Evolutionary conservation across 92 coral and sea anemone genomes (phyloP).

Genomic region (Palythoa grandis): DNA sequence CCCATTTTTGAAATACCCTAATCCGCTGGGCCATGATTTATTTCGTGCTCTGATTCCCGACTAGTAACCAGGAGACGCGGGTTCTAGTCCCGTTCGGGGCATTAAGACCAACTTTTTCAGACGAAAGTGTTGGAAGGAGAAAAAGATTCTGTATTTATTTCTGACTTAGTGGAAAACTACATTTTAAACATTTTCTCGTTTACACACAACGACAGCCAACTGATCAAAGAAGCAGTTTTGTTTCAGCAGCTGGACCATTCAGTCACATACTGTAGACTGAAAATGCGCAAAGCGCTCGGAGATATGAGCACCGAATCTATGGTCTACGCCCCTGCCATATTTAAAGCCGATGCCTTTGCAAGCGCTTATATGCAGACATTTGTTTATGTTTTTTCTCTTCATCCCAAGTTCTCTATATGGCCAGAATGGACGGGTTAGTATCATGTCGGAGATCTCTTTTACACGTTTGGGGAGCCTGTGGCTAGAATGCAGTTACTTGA

Average conservation of each 20-base stretch:
- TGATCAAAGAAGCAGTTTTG: slow-evolving; percentile 46
- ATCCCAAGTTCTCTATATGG: slow-evolving; percentile 28
- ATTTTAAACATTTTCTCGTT: background rate
- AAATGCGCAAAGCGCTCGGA: slow-evolving; percentile 40
- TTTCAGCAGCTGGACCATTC: slow-evolving; percentile 55
- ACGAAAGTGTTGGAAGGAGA: too few relatives aligned
- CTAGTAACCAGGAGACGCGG: too few relatives aligned
- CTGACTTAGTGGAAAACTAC: slow-evolving; percentile 42
- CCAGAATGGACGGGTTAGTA: slow-evolving; percentile 45
- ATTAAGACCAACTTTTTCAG: too few relatives aligned
- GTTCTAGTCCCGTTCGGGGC: too few relatives aligned
- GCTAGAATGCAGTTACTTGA: background rate
- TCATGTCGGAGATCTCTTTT: slow-evolving; percentile 26
- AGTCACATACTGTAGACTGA: slow-evolving; percentile 32
- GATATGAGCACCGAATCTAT: slow-evolving; percentile 41
- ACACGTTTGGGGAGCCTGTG: slow-evolving; percentile 51
- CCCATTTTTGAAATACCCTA: too few relatives aligned
- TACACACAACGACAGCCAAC: slow-evolving; percentile 24
- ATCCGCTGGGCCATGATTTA: too few relatives aligned
- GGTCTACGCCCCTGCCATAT: slow-evolving; percentile 59
- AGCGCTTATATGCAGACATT: slow-evolving; percentile 16
- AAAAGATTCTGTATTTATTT: too few relatives aligned
- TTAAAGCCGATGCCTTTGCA: slow-evolving; percentile 46
- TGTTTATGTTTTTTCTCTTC: slow-evolving; percentile 52
- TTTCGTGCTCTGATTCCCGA: too few relatives aligned